Percentiles rank a stretch among this genome's conserved stretches.
Evolutionary conservation across 2,888 invertebrate species (phyloP).

Genomic region (Pristionchus mayeri): DNA sequence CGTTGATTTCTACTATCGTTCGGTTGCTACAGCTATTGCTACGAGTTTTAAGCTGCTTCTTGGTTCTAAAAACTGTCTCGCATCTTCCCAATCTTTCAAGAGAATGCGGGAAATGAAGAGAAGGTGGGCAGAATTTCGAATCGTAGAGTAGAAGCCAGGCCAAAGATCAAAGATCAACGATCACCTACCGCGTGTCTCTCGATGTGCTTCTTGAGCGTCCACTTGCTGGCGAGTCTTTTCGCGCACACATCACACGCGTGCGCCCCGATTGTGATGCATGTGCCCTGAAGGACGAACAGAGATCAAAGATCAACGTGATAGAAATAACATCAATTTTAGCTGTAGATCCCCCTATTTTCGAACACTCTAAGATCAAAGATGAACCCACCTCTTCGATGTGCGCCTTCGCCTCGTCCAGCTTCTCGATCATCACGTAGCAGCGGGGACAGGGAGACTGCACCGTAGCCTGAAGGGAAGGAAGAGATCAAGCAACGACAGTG

Average conservation of each 20-base stretch:
- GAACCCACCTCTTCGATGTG: slow-evolving; percentile 1
- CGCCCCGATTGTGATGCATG: neutral
- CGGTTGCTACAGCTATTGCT: no score
- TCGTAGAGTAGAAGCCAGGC: no score
- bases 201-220: slow-evolving; percentile 21
- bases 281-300: neutral
- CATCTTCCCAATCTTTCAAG: no score
- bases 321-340: neutral
- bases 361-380: no score
- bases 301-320: neutral
- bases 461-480: neutral
- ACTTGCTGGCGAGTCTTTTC: slow-evolving; percentile 15
- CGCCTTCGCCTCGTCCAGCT: slow-evolving; percentile 17
- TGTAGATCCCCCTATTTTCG: no score
- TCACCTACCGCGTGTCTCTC: slow-evolving; percentile 23
- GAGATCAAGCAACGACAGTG: neutral
- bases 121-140: no score
- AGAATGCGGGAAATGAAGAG: no score
- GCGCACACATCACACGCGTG: slow-evolving; percentile 1
- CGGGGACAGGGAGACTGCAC: slow-evolving; percentile 3
- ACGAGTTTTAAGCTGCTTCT: no score
- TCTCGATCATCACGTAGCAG: slow-evolving; percentile 32
- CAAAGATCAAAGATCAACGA: no score
- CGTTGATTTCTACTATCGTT: no score
- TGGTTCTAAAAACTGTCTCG: no score